Evolutionary conservation across 2,797 vertebrate genomes (phyloP), one percentile per base, ranked within the genome.

Genomic region (Sebastiscus albofasciatus): DNA sequence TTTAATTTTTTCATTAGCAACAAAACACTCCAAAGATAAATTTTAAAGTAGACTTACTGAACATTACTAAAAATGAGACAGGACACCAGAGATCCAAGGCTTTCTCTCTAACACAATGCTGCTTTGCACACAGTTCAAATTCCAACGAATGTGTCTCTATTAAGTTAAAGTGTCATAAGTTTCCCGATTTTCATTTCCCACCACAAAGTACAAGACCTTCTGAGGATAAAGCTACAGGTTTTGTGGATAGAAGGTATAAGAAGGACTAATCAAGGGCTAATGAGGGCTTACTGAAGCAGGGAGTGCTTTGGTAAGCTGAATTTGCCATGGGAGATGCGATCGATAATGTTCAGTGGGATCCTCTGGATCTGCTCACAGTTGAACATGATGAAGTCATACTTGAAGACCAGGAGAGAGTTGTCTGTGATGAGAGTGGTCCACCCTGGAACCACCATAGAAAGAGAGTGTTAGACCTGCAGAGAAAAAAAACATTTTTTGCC

Each of bases 341-440:
- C 94, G 11, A 95, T 52, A 26, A 82, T 83, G 75, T 91, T 95
- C 60, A 97, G 93, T 0, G 91, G 96, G 76, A 97, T 83, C 72
- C 91, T 91, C 71, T 97, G 95, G 24, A 95, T 80, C 52, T 96
- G 92, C 13, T 97, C 96, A 77, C 94, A 97, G 71, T 83, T 92
- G 20, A 96, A 91, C 95, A 97, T 94, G 83, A 97, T 92, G 56
- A 97, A 97, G 91, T 97, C 95, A 0, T 96, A 97, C 87, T 96
- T 97, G 93, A 94, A 97, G 86, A 98, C 71, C 72, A 97, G 89
- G 2, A 97, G 94, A 2, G 86, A 93, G 67, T 84, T 91, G 6
- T 95, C 91, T 4, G 95, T 94, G 82, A 97, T 89, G 24, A 96
- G 18, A 65, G 95, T 97, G 95, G 86, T 97, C 96, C 69, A 95